Evolutionary conservation across 2,113 vertebrate species (phyloP).

Genomic region (Collichthys lucidus): DNA sequence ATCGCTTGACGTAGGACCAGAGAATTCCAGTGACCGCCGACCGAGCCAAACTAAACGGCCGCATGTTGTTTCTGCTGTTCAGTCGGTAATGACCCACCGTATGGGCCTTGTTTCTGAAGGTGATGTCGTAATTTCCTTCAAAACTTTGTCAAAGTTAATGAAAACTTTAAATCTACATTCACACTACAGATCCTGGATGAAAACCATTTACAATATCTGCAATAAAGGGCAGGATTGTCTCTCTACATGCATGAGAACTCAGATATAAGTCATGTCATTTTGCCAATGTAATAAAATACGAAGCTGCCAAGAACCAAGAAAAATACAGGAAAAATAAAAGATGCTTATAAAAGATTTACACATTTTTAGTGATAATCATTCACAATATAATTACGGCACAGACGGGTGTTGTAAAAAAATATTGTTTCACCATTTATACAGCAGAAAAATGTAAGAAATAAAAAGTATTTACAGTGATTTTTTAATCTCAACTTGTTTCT

Average conservation of each 20-base stretch:
- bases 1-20: conserved; percentile 15
- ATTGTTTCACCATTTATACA: neutral
- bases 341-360: neutral
- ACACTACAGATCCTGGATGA: neutral
- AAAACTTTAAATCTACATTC: conserved; percentile 17
- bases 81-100: conserved; percentile 55
- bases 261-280: neutral
- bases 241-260: neutral
- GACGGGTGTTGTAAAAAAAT: neutral
- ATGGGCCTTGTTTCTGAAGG: conserved; percentile 23
- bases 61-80: conserved; percentile 67
- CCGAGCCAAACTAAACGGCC: conserved; percentile 69
- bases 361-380: neutral
- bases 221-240: neutral
- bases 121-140: conserved; percentile 64
- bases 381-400: neutral
- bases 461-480: too few species aligned
- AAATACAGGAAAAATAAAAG: neutral
- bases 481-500: too few species aligned
- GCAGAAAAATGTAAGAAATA: neutral
- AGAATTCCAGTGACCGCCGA: conserved; percentile 45
- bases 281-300: neutral
- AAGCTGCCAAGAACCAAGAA: neutral
- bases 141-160: conserved; percentile 18
- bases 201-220: neutral